Base-by-base conservation (phyloP, 2,888 invertebrate species). In the Clepsis dumicolana region DNA sequence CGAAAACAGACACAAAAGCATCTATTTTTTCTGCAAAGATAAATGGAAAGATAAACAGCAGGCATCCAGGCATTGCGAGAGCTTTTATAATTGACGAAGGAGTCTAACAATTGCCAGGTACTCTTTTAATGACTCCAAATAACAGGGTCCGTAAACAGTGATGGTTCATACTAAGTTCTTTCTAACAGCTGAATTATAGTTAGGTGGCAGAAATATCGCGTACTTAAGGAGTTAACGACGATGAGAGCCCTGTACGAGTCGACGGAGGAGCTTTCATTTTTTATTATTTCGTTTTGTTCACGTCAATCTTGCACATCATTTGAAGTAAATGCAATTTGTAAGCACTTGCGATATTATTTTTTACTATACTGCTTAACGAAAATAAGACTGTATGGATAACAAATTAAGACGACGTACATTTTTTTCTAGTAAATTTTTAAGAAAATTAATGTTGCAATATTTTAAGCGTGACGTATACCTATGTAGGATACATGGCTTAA, bases 81-180 rank as follows among this genome's bases (percentile, higher is more conserved):
- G 62, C 41, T 67, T 57, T 61, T 18, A 29, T 67, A 67, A 67
- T 67, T 67, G 57, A 50, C 38, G 2, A 38, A 61, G 66, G 60
- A 65, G 21, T 52, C 29, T 67, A 67, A 63, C 67, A 63, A 67
- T 57, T 57, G 62, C 21, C 50, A 18, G 53, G 57, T 59, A 41
- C 41, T 35, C 8, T 54, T 62, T 61, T 70, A 65, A 70, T 70
- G 70, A 61, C 41, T 56, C 16, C n/a, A 65, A 70, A 70, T 70
- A 65, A 61, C 50, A 65, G 65, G 38, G 54, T 65, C 10, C 41
- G 56, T 25, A 57, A 66, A 29, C 27, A 27, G 44, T 56, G n/a
- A 41, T 12, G 52, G 57, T 67, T 57, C 50, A 29, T 61, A 18
- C 48, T 24, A 44, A 50, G 21, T 38, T 29, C 48, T 57, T 60